A percentile compares a stretch with the other conserved stretches of the same genome.
Conservation (phyloP, 2,888 invertebrate species). For the Anticlea derivata region DNA sequence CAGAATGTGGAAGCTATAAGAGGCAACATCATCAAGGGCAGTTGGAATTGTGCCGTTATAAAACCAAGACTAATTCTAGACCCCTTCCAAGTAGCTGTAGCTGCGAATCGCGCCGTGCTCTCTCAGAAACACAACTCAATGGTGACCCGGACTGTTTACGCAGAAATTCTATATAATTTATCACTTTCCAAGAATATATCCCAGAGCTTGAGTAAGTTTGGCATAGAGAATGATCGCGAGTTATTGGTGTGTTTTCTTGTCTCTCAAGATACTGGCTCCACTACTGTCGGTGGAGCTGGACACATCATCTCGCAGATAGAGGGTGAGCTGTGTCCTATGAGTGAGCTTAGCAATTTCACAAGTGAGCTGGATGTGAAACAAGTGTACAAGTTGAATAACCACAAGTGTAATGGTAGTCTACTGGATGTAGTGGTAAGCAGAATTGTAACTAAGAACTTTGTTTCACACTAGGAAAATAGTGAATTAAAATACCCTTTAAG, state of each 20-base stretch:
- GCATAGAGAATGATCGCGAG: slow-evolving; percentile 70
- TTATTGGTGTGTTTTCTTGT: slow-evolving; percentile 64
- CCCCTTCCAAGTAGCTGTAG: slow-evolving; percentile 84
- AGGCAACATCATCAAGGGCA: slow-evolving; percentile 80
- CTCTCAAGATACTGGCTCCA: slow-evolving; percentile 45
- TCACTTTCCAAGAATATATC: slow-evolving; percentile 88
- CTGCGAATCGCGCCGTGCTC: slow-evolving; percentile 86
- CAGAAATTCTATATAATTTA: slow-evolving; percentile 87
- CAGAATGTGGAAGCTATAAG: slow-evolving; percentile 82
- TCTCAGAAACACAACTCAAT: slow-evolving; percentile 72
- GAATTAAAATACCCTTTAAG: slow-evolving; percentile 6
- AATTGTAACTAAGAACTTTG: slow-evolving; percentile 86
- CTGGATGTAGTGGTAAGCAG: slow-evolving; percentile 86
- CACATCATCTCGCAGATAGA: slow-evolving; percentile 75
- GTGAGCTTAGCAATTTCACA: slow-evolving; percentile 70
- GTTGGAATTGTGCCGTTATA: slow-evolving; percentile 84
- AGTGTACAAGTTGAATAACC: slow-evolving; percentile 84
- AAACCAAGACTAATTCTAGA: slow-evolving; percentile 85
- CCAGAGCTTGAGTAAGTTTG: slow-evolving; percentile 86
- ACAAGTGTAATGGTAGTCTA: slow-evolving; percentile 66
- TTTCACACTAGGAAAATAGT: slow-evolving; percentile 53
- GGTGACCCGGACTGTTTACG: slow-evolving; percentile 85
- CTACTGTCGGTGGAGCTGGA: slow-evolving; percentile 46
- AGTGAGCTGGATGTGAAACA: slow-evolving; percentile 80
- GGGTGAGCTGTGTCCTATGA: slow-evolving; percentile 80